Base-by-base conservation (phyloP, 1,140 invertebrate species). In the Drosophila truncata region DNA sequence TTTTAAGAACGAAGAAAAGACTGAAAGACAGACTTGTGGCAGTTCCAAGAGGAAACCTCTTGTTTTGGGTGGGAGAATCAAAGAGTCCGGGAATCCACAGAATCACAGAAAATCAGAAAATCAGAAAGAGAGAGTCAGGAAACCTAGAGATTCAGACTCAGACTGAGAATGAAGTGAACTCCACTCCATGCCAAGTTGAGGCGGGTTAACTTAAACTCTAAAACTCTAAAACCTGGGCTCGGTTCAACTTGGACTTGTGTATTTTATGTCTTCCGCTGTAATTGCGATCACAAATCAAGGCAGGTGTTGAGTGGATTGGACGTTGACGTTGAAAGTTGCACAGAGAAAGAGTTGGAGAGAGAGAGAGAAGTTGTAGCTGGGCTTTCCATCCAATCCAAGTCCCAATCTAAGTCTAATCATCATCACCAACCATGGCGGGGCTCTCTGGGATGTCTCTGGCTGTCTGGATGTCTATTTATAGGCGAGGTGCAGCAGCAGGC, bases 391-490 rank as follows among this genome's bases (percentile, higher is more conserved):
- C 47, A 52, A 55, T 39, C 41, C 63, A 39, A 69, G 46, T 49
- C 42, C 65, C 65, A 70, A 72, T 71, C 69, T 59, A 72, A 71
- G 65, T 59, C 52, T 71, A 74, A 73, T 73, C 69, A 52, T 46
- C 55, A 47, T 73, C 27, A 29, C 8, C 8, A 29, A 50, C 42
- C 23, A 35, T 63, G 41, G 39, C 39, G 31, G 33, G 20, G n/a
- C 47, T 46, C n/a, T 20, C 27, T 39, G 20, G 27, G n/a, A 31
- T 50, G n/a, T 50, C 42, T 67, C 31, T 52, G 50, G 16, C 16
- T 46, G 18, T 57, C 20, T 35, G 50, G 23, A 23, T 31, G 61
- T 69, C 76, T 87, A 88, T 87, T 88, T 86, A 85, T 86, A 86
- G 82, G 71, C 52, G 25, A 44, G 69, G 58, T 87, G 49, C 59